Conservation (phyloP, 2,797 vertebrate species). For the Coccyzus lansbergi region DNA sequence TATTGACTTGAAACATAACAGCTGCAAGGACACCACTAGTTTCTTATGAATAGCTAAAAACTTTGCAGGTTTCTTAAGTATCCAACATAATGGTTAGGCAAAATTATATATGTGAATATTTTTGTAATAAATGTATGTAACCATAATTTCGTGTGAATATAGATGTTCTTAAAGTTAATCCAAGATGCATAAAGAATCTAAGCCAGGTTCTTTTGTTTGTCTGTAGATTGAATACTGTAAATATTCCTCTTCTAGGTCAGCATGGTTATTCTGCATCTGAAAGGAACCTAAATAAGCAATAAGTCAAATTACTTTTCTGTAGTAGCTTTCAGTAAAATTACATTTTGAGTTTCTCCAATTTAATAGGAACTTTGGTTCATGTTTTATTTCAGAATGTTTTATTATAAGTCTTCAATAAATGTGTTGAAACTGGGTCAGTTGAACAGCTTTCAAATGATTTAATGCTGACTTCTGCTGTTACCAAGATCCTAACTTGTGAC, state of each 20-base stretch:
- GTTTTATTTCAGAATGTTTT: background rate
- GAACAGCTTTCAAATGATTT: background rate
- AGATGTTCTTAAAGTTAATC: background rate
- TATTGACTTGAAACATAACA: background rate
- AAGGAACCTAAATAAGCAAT: background rate
- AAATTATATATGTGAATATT: background rate
- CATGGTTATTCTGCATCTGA: fast-evolving
- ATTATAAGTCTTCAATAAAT: background rate
- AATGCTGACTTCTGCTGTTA: background rate
- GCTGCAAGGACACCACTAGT: background rate
- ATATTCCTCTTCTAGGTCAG: background rate
- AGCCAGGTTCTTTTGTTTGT: background rate
- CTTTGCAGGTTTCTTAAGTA: background rate
- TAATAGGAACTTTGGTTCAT: background rate
- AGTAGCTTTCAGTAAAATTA: background rate
- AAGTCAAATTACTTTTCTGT: background rate
- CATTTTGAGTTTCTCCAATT: background rate
- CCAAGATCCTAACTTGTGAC: background rate
- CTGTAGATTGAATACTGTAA: background rate
- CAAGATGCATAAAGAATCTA: background rate
- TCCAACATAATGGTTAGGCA: background rate
- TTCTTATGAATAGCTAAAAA: background rate
- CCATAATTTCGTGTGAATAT: background rate
- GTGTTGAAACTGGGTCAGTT: background rate
- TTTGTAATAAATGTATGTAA: background rate